phyloP scores from a whole-genome alignment of 2,113 vertebrate species.

The Gobiocypris rarus region DNA sequence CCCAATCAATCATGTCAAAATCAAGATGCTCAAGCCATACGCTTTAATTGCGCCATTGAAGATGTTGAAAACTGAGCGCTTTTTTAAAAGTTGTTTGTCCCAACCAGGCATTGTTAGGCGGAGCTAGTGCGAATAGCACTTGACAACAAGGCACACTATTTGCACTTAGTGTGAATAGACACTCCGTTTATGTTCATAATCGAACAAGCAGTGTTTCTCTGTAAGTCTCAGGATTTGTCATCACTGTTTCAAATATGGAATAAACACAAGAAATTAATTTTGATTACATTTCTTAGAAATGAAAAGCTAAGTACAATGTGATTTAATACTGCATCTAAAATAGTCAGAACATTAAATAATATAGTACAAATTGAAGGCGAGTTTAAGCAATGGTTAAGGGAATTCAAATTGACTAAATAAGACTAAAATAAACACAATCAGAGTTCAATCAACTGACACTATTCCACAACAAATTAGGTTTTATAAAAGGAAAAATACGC shows the following conservation, averaged over 20 bases:
- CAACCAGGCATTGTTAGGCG: too few relatives aligned
- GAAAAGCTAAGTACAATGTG: neutral
- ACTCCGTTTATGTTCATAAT: too few relatives aligned
- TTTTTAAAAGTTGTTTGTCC: too few relatives aligned
- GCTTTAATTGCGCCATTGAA: too few relatives aligned
- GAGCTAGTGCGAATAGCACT: too few relatives aligned
- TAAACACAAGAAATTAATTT: neutral
- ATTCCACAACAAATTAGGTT: constrained; percentile 13
- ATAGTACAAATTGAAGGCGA: neutral
- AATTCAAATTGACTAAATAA: neutral
- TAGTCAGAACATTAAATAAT: neutral
- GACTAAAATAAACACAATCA: constrained; percentile 8
- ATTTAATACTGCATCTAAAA: neutral
- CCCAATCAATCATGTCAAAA: too few relatives aligned
- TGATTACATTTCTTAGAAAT: neutral
- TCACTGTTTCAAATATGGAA: neutral
- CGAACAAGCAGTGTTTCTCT: too few relatives aligned
- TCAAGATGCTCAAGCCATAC: too few relatives aligned
- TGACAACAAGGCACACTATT: too few relatives aligned
- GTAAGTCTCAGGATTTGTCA: too few relatives aligned
- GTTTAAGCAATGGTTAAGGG: constrained; percentile 13
- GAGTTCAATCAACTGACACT: neutral
- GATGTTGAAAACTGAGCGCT: too few relatives aligned
- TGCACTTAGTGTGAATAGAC: too few relatives aligned
- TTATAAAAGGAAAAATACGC: neutral